A percentile compares a stretch with the other conserved stretches of the same genome.
Conservation (phyloP, 2,113 vertebrate species). For the Sturnus vulgaris region DNA sequence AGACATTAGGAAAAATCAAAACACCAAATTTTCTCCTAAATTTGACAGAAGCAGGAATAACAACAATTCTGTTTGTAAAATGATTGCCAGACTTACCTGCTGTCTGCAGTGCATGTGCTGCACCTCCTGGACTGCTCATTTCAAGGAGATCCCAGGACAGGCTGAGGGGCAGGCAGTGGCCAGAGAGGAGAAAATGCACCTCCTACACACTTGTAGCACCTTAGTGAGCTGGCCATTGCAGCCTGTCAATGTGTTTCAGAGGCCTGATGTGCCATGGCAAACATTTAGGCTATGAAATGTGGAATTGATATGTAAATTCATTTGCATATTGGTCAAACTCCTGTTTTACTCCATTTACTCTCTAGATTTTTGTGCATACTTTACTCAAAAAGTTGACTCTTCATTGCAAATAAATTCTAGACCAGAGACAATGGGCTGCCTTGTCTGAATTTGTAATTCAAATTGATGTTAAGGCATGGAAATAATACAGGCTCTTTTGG, state of each 20-base stretch:
- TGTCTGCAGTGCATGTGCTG: accelerated
- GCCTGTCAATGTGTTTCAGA: background rate
- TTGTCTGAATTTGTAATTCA: background rate
- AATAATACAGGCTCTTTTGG: background rate
- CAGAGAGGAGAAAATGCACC: background rate
- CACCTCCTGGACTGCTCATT: background rate
- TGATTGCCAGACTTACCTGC: background rate
- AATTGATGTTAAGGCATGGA: background rate
- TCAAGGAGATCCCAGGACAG: background rate
- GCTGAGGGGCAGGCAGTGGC: background rate
- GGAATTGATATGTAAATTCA: background rate
- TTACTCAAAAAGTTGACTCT: background rate
- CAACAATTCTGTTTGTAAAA: background rate
- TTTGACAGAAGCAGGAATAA: background rate
- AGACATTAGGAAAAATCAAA: background rate
- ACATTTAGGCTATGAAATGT: background rate
- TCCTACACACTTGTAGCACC: background rate
- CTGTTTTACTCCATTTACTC: background rate
- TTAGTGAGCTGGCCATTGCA: background rate
- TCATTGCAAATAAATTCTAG: background rate
- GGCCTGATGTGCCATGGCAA: background rate
- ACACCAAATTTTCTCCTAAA: background rate
- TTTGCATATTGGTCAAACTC: background rate
- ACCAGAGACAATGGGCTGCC: background rate
- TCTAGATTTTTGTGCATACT: background rate